Evolutionary conservation across 2,888 invertebrate genomes (phyloP), one percentile per base, ranked within the genome.

Genomic region (Pantelozetes paolii): DNA sequence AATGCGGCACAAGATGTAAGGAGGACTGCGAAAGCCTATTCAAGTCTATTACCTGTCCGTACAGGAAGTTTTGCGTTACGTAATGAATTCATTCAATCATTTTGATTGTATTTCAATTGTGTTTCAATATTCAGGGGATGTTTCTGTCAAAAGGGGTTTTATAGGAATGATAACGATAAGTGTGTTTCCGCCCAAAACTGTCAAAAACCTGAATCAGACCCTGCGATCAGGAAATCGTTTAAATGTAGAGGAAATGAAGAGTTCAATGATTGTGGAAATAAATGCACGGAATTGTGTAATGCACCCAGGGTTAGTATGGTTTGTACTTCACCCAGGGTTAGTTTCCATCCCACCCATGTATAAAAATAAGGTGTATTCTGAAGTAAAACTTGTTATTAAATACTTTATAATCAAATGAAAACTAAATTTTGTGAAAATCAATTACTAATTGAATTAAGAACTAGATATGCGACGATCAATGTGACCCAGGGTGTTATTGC

Each of bases 401-500:
- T n/a, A n/a, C n/a, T n/a, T n/a, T n/a, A n/a, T n/a, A n/a, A n/a
- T n/a, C n/a, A n/a, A n/a, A n/a, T n/a, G n/a, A n/a, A n/a, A n/a
- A n/a, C n/a, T n/a, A n/a, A n/a, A n/a, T n/a, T n/a, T n/a, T n/a
- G n/a, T n/a, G n/a, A n/a, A n/a, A n/a, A n/a, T n/a, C 11, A 50
- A 11, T 50, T 50, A 26, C 8, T 28, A 26, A 23, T 57, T n/a
- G 2, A 57, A 28, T 30, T 62, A 30, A 30, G 30, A 13, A n/a
- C 62, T 62, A 36, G n/a, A 32, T 36, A 9, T 15, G 9, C 15
- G 62, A 62, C 2, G n/a, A n/a, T n/a, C n/a, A n/a, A n/a, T 62
- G 62, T n/a, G 32, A 62, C 30, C n/a, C 28, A 5, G 62, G 62
- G 3, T 62, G 62, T 62, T 62, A n/a, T 36, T 62, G 62, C 36